Percentiles rank a stretch among this genome's conserved stretches.
Conservation (phyloP, 1,140 invertebrate genomes). For the Drosophila melanogaster region Release_6_plus_ISO1_MT NC_004354.4:18298001-18298500, state of each 20-base stretch:
- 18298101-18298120: conserved; percentile 25
- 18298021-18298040: conserved; percentile 37
- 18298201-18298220: conserved; percentile 21
- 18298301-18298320: conserved; percentile 46
- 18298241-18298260: conserved; percentile 26
- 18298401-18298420: conserved; percentile 84
- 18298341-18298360: conserved; percentile 79
- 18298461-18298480: not conserved
- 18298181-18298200: conserved; percentile 12
- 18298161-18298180: conserved; percentile 12
- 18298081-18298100: not conserved
- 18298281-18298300: not conserved
- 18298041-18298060: conserved; percentile 42
- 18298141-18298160: conserved; percentile 11
- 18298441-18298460: conserved; percentile 11
- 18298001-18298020: conserved; percentile 8
- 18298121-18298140: conserved; percentile 52
- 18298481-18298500: not conserved
- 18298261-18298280: not conserved
- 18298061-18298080: conserved; percentile 65
- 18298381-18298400: conserved; percentile 84
- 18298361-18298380: conserved; percentile 81
- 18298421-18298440: conserved; percentile 75
- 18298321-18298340: conserved; percentile 61
- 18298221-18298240: conserved; percentile 12